Evolutionary conservation across 2,113 vertebrate genomes (phyloP), one percentile per base, ranked within the genome.

Genomic region (Etheostoma cragini): DNA sequence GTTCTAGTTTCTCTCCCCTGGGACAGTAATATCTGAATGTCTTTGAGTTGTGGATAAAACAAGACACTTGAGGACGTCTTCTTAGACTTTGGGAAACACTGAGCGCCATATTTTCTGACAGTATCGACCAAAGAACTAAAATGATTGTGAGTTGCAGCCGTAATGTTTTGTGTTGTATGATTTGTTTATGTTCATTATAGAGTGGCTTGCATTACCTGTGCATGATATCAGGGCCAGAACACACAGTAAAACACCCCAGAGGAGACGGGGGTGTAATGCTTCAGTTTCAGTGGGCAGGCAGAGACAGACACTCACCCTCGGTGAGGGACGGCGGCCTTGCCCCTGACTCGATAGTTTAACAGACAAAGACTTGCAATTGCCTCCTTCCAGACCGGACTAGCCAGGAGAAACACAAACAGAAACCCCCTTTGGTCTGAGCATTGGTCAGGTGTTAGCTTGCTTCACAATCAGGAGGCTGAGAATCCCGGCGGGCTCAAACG

Each of bases 261-360:
- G 12, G 35, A 50, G 64, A 52, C 42, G 22, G 15, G 5, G 1
- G 11, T 42, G 38, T 42, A 42, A 42, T 11, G 38, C 11, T 42
- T 42, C 38, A 11, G 84, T 88, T 90, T 88, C 72, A 52, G 50
- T 15, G 24, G 65, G 80, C 62, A 85, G 82, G 74, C 62, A 84
- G 78, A 38, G 84, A 70, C 66, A 88, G 86, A 81, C 82, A 95
- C 94, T 95, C 94, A 95, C 95, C 94, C 88, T 88, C 38, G 14
- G 91, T 83, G 94, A 94, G 91, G 86, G 85, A 76, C 71, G 92
- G 50, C 90, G 90, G 53, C 90, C 91, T 87, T 93, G 87, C 84
- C 92, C 92, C 93, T 95, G 94, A 94, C 94, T 95, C 93, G 94
- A 94, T 77, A 84, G 92, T 95, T 95, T 95, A 87, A 94, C 42